Conservation (phyloP, 2,797 vertebrate genomes). For the Perodicticus potto region DNA sequence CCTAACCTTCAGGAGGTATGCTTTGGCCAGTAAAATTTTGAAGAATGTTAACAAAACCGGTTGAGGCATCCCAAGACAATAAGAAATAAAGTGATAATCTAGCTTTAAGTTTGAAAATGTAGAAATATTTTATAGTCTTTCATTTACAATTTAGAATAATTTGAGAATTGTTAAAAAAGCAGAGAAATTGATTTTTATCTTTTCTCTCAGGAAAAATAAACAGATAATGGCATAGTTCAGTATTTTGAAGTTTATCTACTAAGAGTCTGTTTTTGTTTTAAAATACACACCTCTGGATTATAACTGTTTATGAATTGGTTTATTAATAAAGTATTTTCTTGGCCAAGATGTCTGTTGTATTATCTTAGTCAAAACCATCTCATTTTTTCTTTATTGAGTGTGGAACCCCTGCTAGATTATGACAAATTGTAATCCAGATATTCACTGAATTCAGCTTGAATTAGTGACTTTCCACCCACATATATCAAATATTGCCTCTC, state of each 20-base stretch:
- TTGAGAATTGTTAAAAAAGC: background rate
- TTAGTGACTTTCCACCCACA: background rate
- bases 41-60: background rate
- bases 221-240: background rate
- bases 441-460: background rate
- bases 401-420: background rate
- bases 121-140: background rate
- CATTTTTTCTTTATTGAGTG: background rate
- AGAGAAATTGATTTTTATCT: background rate
- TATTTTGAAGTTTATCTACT: slow-evolving; percentile 45
- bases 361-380: background rate
- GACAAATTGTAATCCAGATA: background rate
- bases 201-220: background rate
- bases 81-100: background rate
- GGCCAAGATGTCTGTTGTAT: background rate
- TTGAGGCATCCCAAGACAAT: background rate
- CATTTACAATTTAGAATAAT: background rate
- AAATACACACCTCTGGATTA: background rate
- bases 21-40: background rate
- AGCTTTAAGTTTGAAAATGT: background rate
- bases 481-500: background rate
- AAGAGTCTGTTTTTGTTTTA: background rate
- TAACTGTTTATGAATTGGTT: background rate
- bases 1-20: background rate
- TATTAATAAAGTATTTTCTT: background rate